Base-by-base conservation (phyloP, 2,797 vertebrate species). In the Sebastes vulpes region DNA sequence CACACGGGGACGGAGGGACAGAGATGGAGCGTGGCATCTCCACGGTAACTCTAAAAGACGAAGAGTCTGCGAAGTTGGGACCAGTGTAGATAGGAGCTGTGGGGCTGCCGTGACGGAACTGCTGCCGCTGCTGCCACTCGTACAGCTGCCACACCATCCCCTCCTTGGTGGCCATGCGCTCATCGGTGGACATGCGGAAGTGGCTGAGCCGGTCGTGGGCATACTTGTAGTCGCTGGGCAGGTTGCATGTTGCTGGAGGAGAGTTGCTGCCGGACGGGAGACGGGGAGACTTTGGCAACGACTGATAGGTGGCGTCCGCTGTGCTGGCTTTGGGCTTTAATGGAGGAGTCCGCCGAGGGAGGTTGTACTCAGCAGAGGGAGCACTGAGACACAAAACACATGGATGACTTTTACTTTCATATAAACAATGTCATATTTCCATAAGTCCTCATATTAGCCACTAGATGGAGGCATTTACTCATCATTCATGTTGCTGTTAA, bases 101-200 rank as follows among this genome's bases (percentile, higher is more conserved):
- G 77, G 98, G 98, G 92, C 98, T 99, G 82, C 99, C 98, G 0
- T 99, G 98, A 28, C 98, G 98, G 91, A 98, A 99, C 80, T 98
- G 98, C 92, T 98, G 98, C 52, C 99, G 94, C 94, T 99, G 99
- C 91, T 99, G 98, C 98, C 99, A 99, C 92, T 99, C 98, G 0
- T 99, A 99, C 0, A 99, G 96, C 94, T 98, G 99, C 99, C 99
- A 99, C 83, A 99, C 99, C 64, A 97, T 99, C 65, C 98, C 98
- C 16, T 99, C 98, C 87, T 98, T 98, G 58, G 95, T 97, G 12
- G 98, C 98, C 85, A 97, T 89, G 8, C 98, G 97, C 77, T 99
- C 99, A 66, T 98, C 97, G 0, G 96, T 97, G 14, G 98, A 98
- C 99, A 99, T 99, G 90, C 98, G 98, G 92, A 98, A 96, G 95